Evolutionary conservation across 2,888 invertebrate genomes (phyloP).

Genomic region (Agrochola macilenta): DNA sequence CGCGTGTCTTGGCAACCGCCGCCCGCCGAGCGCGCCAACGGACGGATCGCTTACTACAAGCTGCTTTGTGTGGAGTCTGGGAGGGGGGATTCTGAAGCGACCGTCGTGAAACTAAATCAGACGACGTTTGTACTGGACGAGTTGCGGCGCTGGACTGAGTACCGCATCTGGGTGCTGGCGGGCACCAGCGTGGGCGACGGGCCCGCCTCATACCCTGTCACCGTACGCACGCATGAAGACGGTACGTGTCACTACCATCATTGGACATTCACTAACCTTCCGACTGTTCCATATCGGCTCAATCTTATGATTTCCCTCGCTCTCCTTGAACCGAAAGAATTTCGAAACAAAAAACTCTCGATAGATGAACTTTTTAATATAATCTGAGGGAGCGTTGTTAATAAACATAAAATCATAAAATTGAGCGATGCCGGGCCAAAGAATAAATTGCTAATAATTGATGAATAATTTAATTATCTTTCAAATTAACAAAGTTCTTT

Average conservation of each 20-base stretch:
- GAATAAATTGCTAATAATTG: conserved; percentile 73
- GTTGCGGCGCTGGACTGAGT: conserved; percentile 98
- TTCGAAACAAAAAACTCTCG: conserved; percentile 48
- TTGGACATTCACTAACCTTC: conserved; percentile 50
- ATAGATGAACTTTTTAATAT: conserved; percentile 57
- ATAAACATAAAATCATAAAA: conserved; percentile 75
- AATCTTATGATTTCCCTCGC: conserved; percentile 71
- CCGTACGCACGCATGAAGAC: conserved; percentile 99
- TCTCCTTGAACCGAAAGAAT: conserved; percentile 24
- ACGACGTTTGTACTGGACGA: conserved; percentile 96
- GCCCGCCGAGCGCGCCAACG: conserved; percentile 97
- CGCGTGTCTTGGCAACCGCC: conserved; percentile 98
- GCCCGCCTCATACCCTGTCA: conserved; percentile 97
- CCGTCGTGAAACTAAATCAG: conserved; percentile 94
- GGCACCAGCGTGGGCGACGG: conserved; percentile 99
- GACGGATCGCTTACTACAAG: conserved; percentile 98
- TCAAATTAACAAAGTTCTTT: conserved; percentile 76
- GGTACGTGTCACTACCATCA: conserved; percentile 94
- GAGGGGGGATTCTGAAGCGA: conserved; percentile 95
- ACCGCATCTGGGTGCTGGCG: conserved; percentile 98
- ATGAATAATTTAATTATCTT: conserved; percentile 73
- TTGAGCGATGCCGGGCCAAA: conserved; percentile 77
- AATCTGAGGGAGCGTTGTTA: conserved; percentile 55
- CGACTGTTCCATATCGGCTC: conserved; percentile 63
- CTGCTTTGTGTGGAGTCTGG: conserved; percentile 97